These are phyloP conservation scores for Boleophthalmus pectinirostris DNA, from an alignment of 2,113 vertebrate species.

Conservation along the genomic window DNA sequence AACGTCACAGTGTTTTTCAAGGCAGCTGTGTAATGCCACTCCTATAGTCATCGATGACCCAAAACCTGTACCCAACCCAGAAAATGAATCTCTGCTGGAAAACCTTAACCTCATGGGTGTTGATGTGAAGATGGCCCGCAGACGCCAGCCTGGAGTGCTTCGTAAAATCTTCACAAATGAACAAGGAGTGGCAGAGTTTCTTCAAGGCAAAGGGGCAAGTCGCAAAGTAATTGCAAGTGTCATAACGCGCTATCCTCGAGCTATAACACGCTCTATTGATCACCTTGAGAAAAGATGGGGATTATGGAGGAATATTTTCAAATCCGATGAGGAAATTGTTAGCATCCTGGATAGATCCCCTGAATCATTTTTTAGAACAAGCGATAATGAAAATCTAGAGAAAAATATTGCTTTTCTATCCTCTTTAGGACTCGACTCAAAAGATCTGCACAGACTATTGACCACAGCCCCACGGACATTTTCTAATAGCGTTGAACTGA, in stretches of 20 bases:
- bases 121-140: constrained; percentile 72
- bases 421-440: constrained; percentile 73
- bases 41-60: background rate
- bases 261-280: constrained; percentile 73
- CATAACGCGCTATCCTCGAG: constrained; percentile 79
- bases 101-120: constrained; percentile 77
- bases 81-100: constrained; percentile 75
- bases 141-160: constrained; percentile 74
- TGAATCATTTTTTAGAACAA: constrained; percentile 82
- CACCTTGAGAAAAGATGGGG: constrained; percentile 79
- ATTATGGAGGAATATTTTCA: constrained; percentile 80
- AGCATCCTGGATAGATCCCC: constrained; percentile 78
- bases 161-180: constrained; percentile 74
- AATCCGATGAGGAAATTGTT: constrained; percentile 75
- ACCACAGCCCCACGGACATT: constrained; percentile 78
- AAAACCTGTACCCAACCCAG: background rate
- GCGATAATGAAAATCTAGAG: constrained; percentile 76
- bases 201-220: constrained; percentile 77
- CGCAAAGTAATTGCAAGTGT: constrained; percentile 70
- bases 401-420: constrained; percentile 79
- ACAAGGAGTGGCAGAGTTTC: constrained; percentile 71
- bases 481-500: constrained; percentile 80
- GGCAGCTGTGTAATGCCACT: constrained; percentile 21
- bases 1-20: background rate
- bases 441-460: constrained; percentile 76